Percentiles rank a stretch among this genome's conserved stretches.
phyloP scores from a whole-genome alignment of 2,113 vertebrate genomes.

The Grammomys surdaster region DNA sequence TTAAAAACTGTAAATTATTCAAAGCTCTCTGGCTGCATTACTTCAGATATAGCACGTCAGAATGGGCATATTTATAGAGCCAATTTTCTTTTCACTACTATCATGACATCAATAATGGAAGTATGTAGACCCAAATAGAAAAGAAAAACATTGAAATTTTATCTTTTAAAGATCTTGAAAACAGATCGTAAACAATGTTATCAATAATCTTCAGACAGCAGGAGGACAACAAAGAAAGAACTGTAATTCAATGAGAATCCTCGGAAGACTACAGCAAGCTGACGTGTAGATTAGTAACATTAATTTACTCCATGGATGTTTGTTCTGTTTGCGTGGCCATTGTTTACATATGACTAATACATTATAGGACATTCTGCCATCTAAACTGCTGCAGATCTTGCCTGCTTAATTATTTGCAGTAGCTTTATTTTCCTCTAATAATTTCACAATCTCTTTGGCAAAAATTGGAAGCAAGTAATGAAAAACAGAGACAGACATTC shows the following conservation, averaged over 20 bases:
- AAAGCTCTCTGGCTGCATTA: constrained; percentile 13
- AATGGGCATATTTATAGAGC: background rate
- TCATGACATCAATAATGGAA: background rate
- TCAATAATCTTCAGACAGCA: background rate
- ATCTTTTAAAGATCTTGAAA: constrained; percentile 45
- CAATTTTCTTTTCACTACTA: background rate
- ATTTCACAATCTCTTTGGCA: constrained; percentile 63
- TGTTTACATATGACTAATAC: background rate
- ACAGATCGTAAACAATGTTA: background rate
- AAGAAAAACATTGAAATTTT: constrained; percentile 31
- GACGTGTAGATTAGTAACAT: background rate
- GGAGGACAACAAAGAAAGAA: background rate
- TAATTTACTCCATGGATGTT: background rate
- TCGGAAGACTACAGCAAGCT: constrained; percentile 1
- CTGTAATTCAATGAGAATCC: background rate
- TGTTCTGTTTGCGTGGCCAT: background rate
- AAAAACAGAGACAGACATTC: constrained; percentile 63
- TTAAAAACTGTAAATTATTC: constrained; percentile 29
- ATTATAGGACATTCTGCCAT: background rate
- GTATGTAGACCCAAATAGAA: background rate
- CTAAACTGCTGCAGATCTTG: background rate
- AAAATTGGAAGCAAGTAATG: constrained; percentile 51
- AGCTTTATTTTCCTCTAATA: constrained; percentile 23
- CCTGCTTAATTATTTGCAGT: constrained; percentile 36
- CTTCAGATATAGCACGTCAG: background rate